Evolutionary conservation across 2,888 invertebrate genomes (phyloP), one percentile per base, ranked within the genome.

Genomic region (Dione juno): DNA sequence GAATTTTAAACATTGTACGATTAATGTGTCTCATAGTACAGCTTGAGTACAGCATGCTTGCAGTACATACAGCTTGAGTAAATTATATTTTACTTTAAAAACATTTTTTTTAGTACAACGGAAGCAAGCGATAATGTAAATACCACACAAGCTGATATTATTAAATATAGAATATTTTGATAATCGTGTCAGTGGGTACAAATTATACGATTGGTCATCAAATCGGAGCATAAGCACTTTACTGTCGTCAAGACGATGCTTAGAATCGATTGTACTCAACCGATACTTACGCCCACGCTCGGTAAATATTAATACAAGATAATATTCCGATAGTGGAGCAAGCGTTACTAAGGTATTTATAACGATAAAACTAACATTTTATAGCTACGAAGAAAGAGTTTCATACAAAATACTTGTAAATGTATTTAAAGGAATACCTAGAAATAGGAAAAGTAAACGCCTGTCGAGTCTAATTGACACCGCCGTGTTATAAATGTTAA

Each of bases 221-320:
- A 71, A 73, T 77, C 78, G 76, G 82, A 81, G 78, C 79, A 80
- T 78, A 81, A 86, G 80, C 84, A 86, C 83, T 84, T 79, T 79
- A 76, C 69, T 78, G 79, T 80, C 77, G 76, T 82, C 77, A 78
- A 82, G 79, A 68, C 76, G 76, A 77, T 80, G 81, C 83, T 84
- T 82, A 82, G 84, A 52, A 52, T 14, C 87, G 90, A 92, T 90
- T 89, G 82, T 84, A 79, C 82, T 84, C 85, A 86, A 88, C 87
- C 85, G 85, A 84, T 81, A 81, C 81, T 82, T 79, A 80, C 88
- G 81, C 92, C 92, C 89, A 93, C 92, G 88, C 88, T 86, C 77
- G 59, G 82, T 88, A 84, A 92, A 93, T 91, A 92, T 93, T 92
- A 82, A 88, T 80, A 75, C 72, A 79, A 88, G 89, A 92, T 91